Base-by-base conservation (phyloP, 2,888 invertebrate species). In the Bombylius discolor region DNA sequence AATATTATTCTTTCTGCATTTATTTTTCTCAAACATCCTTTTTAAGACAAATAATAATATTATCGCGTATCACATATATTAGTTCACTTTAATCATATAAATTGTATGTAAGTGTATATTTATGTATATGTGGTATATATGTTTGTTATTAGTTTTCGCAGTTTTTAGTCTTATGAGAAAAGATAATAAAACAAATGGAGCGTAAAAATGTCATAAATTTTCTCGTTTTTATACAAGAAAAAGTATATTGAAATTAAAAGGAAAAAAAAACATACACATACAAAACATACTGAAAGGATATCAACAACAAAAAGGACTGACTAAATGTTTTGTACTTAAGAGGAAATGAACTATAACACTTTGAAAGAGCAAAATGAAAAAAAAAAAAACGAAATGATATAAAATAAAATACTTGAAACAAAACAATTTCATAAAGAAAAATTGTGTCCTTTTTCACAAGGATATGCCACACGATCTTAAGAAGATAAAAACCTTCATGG, bases 181-280 rank as follows among this genome's bases (percentile, higher is more conserved):
- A 42, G 34, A 47, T 58, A 59, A 59, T 59, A 59, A 59, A 59
- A 56, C 55, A 59, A 59, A 59, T 57, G 59, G 58, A 59, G 59
- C 59, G 59, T 59, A 59, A 59, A 59, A 59, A 58, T 56, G 59
- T 59, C 59, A 59, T 59, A 59, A 59, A 59, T 59, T 59, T 57
- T 49, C 50, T 51, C 49, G 55, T 54, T 54, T 51, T 47, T 34
- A 49, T 8, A 36, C 8, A 8, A 7, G 8, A 5, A 36, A 5
- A 36, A 7, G 34, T 36, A 36, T 36, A 36, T 36, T 7, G 8
- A 36, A 36, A 36, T 36, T 36, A 36, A 36, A 42, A 45, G 36
- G 34, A 46, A 49, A 46, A 32, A 36, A 36, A 36, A 36, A 36
- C 34, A 36, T 23, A 23, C 3, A 8, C 5, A n/a, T 44, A 11